These are phyloP conservation scores for Amblyjoppa fuscipennis DNA, from an alignment of 2,888 invertebrate genomes.

Conservation along the genomic window DNA sequence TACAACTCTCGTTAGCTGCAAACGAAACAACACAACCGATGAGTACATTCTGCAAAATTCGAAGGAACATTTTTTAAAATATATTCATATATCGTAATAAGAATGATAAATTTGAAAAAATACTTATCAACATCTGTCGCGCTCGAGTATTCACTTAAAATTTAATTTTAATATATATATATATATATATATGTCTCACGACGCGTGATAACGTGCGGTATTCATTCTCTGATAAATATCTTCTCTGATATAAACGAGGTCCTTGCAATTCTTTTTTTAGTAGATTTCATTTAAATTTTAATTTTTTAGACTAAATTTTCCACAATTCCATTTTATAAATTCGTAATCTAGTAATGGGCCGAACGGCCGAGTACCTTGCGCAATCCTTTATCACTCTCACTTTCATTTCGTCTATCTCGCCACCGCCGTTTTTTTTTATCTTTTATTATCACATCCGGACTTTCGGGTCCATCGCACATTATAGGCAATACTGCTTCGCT, in stretches of 20 bases:
- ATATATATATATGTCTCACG: background rate
- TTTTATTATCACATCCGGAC: slow-evolving; percentile 59
- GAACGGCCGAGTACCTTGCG: slow-evolving; percentile 4
- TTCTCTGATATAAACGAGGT: slow-evolving; percentile 15
- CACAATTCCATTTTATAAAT: slow-evolving; percentile 29
- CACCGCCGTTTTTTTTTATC: slow-evolving; percentile 10
- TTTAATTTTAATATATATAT: background rate
- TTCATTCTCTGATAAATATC: slow-evolving; percentile 12
- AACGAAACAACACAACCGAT: slow-evolving; percentile 33
- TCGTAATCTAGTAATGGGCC: slow-evolving; percentile 28
- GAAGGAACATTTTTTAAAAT: slow-evolving; percentile 22
- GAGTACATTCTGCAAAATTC: slow-evolving; percentile 32
- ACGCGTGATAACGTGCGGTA: slow-evolving; percentile 22
- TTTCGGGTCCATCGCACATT: slow-evolving; percentile 20
- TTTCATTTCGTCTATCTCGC: slow-evolving; percentile 33
- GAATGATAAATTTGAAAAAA: slow-evolving; percentile 38
- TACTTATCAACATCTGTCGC: slow-evolving; percentile 31
- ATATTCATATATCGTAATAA: background rate
- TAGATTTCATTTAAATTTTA: background rate
- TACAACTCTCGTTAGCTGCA: background rate
- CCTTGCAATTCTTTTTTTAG: background rate
- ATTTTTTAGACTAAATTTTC: background rate
- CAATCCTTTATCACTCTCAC: slow-evolving; percentile 43
- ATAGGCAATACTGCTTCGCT: slow-evolving; percentile 16
- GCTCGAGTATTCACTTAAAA: background rate